Evolutionary conservation across 2,797 vertebrate species (phyloP), one percentile per base, ranked within the genome.

Genomic region (Neosilurus hyrtlii): DNA sequence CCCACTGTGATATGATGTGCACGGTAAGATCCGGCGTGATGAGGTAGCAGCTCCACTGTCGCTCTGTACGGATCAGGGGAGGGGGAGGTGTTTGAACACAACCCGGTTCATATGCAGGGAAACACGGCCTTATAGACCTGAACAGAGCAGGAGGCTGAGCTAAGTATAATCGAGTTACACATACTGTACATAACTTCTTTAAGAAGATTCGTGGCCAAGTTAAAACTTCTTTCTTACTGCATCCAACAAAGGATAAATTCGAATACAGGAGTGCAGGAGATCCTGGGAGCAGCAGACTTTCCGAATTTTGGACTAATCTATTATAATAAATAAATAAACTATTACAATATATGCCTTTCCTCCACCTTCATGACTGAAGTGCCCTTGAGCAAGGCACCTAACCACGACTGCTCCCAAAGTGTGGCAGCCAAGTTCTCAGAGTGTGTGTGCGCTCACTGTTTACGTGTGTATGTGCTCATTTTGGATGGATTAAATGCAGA

Each of bases 1-100:
- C 56, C 61, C 76, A 78, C 76, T 78, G 76, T 78, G 76, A 78
- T 78, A 78, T 78, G 76, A 78, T 78, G 76, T 78, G 76, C 51
- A 37, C 18, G 43, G 76, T 78, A 76, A 76, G 73, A 76, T 43
- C 54, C 56, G 20, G 73, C 35, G 65, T 78, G 76, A 78, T 52
- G 61, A 43, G 43, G 43, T 78, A 59, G 76, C 76, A 78, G 76
- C 76, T 78, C 61, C 43, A 78, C 37, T 78, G 37, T 63, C 43
- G 22, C 61, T 78, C 61, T 30, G 43, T 65, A 30, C 43, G 8
- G 8, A 4, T 51, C 14, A n/a, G n/a, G 57, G 59, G 57, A 4
- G 67, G 37, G 56, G 54, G 30, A 57, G 43, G 37, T 51, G 35
- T 20, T 43, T 43, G 62, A 35, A 49, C 57, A 62, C 57, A 22